Evolutionary conservation across 2,797 vertebrate species (phyloP).

Genomic region (Sus cebifrons): DNA sequence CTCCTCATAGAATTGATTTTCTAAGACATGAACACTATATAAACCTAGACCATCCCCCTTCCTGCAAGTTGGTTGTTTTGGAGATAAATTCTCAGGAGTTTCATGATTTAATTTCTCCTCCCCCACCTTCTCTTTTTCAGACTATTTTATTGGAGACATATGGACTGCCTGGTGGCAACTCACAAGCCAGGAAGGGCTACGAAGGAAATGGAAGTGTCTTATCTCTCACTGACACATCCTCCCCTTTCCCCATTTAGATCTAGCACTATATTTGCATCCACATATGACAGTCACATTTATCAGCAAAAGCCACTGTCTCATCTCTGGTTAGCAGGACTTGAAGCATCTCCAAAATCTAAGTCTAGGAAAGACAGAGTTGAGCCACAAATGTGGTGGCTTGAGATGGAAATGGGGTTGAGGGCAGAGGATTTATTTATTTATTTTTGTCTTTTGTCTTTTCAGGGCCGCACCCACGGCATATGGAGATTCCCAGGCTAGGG

Average conservation of each 20-base stretch:
- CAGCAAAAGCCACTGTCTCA: background rate
- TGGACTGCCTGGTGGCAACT: too few relatives aligned
- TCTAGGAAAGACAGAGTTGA: background rate
- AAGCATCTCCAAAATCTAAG: background rate
- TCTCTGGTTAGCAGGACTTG: background rate
- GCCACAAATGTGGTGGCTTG: background rate
- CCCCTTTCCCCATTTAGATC: background rate
- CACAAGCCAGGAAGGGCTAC: background rate
- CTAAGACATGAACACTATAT: background rate
- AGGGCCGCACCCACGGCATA: too few relatives aligned
- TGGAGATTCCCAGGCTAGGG: too few relatives aligned
- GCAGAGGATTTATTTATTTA: background rate
- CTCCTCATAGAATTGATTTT: background rate
- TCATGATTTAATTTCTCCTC: background rate
- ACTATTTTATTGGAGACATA: background rate
- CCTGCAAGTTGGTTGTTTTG: background rate
- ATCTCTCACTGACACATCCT: background rate
- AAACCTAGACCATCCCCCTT: background rate
- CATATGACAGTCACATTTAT: too few relatives aligned
- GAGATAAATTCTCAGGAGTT: background rate
- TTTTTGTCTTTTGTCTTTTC: too few relatives aligned
- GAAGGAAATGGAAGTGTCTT: background rate
- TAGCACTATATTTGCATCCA: background rate
- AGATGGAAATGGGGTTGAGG: background rate
- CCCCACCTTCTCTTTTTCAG: background rate